phyloP scores from a whole-genome alignment of 2,797 vertebrate genomes.

The Champsocephalus gunnari region DNA sequence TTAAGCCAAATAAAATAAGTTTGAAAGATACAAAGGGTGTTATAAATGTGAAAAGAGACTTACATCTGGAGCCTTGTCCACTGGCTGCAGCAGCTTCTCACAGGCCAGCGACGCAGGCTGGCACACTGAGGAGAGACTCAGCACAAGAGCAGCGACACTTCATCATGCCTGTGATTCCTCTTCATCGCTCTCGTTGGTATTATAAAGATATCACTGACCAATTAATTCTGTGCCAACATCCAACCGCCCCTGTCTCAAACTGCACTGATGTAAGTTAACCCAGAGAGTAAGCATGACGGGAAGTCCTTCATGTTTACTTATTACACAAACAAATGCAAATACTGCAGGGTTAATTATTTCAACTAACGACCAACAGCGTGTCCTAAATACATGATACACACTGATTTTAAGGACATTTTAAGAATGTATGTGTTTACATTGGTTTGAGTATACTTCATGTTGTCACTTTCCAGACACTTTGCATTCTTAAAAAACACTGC shows the following conservation, averaged over 20 bases:
- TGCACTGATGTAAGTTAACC: background rate
- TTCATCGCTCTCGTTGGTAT: conserved; percentile 1
- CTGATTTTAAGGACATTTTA: too few species aligned
- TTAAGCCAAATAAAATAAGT: background rate
- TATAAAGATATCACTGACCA: conserved; percentile 32
- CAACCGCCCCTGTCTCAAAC: background rate
- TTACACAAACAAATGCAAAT: conserved; percentile 1
- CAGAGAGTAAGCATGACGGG: background rate
- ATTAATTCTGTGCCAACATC: conserved; percentile 1
- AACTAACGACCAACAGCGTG: too few species aligned
- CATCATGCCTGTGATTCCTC: conserved; percentile 31
- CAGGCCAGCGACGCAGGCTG: conserved; percentile 52
- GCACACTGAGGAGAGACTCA: conserved; percentile 51
- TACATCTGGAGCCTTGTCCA: conserved; percentile 36
- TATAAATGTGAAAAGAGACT: conserved; percentile 22
- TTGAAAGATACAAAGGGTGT: background rate
- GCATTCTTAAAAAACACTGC: too few species aligned
- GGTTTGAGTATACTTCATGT: too few species aligned
- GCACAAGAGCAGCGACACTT: conserved; percentile 42
- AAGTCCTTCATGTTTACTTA: background rate
- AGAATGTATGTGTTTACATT: too few species aligned
- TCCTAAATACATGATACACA: too few species aligned
- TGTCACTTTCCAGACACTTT: too few species aligned
- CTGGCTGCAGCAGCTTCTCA: conserved; percentile 40
- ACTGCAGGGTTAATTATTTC: too few species aligned